Conservation (phyloP, 1,140 invertebrate genomes). For the Ceratosolen solmsi region DNA sequence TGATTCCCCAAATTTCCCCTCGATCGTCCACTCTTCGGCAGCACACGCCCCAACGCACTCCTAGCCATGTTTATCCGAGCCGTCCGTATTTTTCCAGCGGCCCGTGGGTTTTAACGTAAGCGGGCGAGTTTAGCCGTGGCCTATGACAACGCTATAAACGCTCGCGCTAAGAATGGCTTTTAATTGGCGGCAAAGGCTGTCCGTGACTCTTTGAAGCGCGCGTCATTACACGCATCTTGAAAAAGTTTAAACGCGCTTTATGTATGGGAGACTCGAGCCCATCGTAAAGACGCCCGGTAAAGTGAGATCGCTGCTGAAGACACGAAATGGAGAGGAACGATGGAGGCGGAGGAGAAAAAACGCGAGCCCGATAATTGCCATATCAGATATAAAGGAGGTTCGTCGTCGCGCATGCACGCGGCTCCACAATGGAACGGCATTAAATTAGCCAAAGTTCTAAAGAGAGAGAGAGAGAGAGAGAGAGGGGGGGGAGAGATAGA, state of each 20-base stretch:
- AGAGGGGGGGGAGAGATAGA: too few relatives aligned
- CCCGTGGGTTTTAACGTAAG: too few relatives aligned
- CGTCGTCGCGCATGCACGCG: slow-evolving; percentile 58
- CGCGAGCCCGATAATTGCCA: slow-evolving; percentile 67
- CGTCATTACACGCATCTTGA: slow-evolving; percentile 14
- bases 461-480: too few relatives aligned
- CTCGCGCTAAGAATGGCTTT: slow-evolving; percentile 12
- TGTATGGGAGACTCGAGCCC: background rate
- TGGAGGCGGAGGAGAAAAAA: slow-evolving; percentile 48
- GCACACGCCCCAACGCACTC: too few relatives aligned
- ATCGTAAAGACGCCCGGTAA: background rate
- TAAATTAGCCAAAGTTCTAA: too few relatives aligned
- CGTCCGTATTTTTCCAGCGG: too few relatives aligned
- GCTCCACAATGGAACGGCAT: slow-evolving; percentile 68
- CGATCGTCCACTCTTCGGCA: too few relatives aligned
- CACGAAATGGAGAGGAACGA: background rate
- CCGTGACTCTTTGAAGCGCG: slow-evolving; percentile 52
- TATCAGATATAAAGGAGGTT: slow-evolving; percentile 58
- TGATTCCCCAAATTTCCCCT: too few relatives aligned
- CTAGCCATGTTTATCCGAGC: too few relatives aligned
- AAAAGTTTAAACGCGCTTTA: background rate
- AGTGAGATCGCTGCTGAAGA: background rate
- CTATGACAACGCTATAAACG: background rate
- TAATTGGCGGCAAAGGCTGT: slow-evolving; percentile 28
- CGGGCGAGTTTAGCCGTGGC: too few relatives aligned